Percentiles rank a stretch among this genome's conserved stretches.
Conservation (phyloP, 53 echinoderm and acorn worm species). For the Astropecten irregularis region DNA sequence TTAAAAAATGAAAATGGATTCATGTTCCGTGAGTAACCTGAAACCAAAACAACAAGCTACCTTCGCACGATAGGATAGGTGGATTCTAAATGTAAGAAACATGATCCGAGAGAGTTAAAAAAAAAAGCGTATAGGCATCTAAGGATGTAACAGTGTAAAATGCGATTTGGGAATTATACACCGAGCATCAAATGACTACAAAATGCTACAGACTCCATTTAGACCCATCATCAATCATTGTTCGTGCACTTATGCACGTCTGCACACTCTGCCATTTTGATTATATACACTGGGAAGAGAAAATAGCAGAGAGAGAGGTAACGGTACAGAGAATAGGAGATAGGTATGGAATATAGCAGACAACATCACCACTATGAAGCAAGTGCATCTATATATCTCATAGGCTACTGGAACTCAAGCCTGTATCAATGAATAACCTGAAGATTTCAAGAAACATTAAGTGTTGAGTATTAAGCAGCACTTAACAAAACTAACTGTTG, state of each 20-base stretch:
- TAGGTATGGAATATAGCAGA: no score
- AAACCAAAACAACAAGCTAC: no score
- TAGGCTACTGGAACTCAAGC: constrained; percentile 7
- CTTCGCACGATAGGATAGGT: no score
- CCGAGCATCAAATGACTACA: constrained; percentile 1
- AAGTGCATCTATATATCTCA: no score
- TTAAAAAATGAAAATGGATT: no score
- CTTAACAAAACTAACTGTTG: constrained; percentile 57
- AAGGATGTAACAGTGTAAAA: no score
- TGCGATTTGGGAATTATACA: neutral
- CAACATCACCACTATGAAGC: no score
- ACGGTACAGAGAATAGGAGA: neutral
- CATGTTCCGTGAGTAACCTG: no score
- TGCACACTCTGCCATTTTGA: constrained; percentile 16
- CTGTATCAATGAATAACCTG: constrained; percentile 42
- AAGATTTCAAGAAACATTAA: constrained; percentile 38
- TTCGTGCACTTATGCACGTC: constrained; percentile 7
- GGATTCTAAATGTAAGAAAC: no score
- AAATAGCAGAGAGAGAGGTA: neutral
- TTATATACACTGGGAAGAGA: constrained; percentile 14
- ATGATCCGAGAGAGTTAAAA: no score
- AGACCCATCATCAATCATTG: constrained; percentile 31
- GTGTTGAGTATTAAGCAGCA: constrained; percentile 33
- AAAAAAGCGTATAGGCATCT: no score
- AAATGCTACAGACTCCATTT: constrained; percentile 10